Conservation (phyloP, 2,888 invertebrate species). For the Callosobruchus maculatus region DNA sequence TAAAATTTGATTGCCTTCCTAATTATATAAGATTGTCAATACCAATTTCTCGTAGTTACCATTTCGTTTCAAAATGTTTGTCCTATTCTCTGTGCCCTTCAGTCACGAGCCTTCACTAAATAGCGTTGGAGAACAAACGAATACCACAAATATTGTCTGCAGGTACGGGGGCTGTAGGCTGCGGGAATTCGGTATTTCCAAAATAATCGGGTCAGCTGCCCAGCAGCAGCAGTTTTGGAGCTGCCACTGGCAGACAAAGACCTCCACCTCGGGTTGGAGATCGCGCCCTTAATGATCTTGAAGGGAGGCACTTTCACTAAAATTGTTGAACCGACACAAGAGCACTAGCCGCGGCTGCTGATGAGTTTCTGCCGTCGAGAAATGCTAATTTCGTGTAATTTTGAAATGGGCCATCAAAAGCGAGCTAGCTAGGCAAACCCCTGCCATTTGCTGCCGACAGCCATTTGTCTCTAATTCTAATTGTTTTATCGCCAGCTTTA, state of each 20-base stretch:
- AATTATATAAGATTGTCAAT: too few relatives aligned
- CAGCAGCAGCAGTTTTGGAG: neutral
- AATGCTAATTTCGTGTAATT: neutral
- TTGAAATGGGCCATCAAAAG: neutral
- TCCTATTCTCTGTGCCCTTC: too few relatives aligned
- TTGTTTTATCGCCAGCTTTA: too few relatives aligned
- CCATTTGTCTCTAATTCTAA: neutral
- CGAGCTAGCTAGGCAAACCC: neutral
- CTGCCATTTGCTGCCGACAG: neutral
- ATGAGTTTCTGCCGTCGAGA: neutral
- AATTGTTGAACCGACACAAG: neutral
- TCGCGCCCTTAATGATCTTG: neutral
- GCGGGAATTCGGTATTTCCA: too few relatives aligned
- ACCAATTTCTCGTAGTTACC: too few relatives aligned
- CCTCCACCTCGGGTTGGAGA: neutral
- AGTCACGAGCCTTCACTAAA: too few relatives aligned
- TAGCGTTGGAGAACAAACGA: too few relatives aligned
- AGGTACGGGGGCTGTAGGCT: too few relatives aligned
- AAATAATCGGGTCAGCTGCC: too few relatives aligned
- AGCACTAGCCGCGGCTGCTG: neutral
- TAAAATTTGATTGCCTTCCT: too few relatives aligned
- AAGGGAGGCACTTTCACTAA: neutral
- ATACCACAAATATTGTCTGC: too few relatives aligned
- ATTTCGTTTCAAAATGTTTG: too few relatives aligned
- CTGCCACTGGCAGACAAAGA: neutral